Percentiles rank a stretch among this genome's conserved stretches.
Conservation (phyloP, 1,140 invertebrate genomes). For the Doryteuthis pealeii region DNA sequence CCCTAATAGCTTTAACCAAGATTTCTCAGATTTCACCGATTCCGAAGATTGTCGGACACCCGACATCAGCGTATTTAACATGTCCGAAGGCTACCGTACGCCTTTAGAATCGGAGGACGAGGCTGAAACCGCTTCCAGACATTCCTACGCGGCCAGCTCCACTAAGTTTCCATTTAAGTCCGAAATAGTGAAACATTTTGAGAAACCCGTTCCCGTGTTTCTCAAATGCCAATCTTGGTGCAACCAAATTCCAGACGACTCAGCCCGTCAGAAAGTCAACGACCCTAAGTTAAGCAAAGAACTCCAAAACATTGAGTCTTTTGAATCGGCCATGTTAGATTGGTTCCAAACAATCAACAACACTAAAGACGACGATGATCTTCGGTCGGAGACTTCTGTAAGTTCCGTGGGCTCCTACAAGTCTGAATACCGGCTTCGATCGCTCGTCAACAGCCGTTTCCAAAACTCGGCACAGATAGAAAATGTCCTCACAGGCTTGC, state of each 20-base stretch:
- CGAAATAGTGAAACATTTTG: not conserved
- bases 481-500: not conserved
- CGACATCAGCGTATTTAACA: not conserved
- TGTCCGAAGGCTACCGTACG: not conserved
- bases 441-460: not conserved
- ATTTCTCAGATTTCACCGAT: not conserved
- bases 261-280: not conserved
- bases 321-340: slow-evolving; percentile 1
- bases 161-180: not conserved
- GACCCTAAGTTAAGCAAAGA: not conserved
- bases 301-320: not conserved
- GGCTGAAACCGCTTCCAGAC: not conserved
- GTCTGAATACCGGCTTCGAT: not conserved
- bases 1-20: not conserved
- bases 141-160: not conserved
- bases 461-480: not conserved
- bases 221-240: slow-evolving; percentile 1
- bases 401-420: not conserved
- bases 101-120: not conserved
- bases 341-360: not conserved
- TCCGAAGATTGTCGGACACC: slow-evolving; percentile 1
- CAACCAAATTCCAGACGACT: not conserved
- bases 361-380: not conserved
- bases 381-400: not conserved
- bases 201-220: not conserved